Evolutionary conservation across 2,797 vertebrate species (phyloP), one percentile per base, ranked within the genome.

Genomic region (Poecilia picta): DNA sequence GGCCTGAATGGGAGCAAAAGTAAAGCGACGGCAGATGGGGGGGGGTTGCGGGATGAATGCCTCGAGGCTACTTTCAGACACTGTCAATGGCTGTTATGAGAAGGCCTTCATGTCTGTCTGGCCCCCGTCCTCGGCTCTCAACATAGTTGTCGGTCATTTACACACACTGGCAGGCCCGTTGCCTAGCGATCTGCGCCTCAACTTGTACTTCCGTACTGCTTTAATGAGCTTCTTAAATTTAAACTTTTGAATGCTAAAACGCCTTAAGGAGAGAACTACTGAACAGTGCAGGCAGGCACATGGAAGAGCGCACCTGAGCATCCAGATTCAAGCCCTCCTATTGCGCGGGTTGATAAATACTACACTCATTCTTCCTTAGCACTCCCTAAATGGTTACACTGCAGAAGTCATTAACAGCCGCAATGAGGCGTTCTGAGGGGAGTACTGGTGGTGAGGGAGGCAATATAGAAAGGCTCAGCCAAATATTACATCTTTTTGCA

Each of bases 321-420:
- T 86, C 82, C 79, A 41, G 86, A 89, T 84, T 86, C 84, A 79
- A 85, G 88, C 73, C 77, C 1, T 15, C 84, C 88, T 80, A 87
- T 87, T 82, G 89, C 79, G 74, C 75, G 70, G 77, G 77, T 84
- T 92, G 91, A 94, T 93, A 92, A 93, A 94, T 91, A 93, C 86
- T 74, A 81, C 74, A 91, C 92, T 92, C 92, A 89, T 89, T 90
- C 82, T 83, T 86, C 85, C 92, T 82, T 87, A 86, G 89, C 86
- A 78, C 92, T 87, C 85, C 92, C 94, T 94, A 93, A 94, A 93
- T 81, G 84, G 91, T 91, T 92, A 91, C 90, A 89, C 77, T 90
- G 91, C 91, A 93, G 89, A 93, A 93, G 92, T 92, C 93, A 94
- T 95, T 95, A 95, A 91, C 89, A 79, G 89, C 86, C 28, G 91